These are phyloP conservation scores for Tetanocera ferruginea DNA, from an alignment of 2,888 invertebrate genomes.

Conservation along the genomic window DNA sequence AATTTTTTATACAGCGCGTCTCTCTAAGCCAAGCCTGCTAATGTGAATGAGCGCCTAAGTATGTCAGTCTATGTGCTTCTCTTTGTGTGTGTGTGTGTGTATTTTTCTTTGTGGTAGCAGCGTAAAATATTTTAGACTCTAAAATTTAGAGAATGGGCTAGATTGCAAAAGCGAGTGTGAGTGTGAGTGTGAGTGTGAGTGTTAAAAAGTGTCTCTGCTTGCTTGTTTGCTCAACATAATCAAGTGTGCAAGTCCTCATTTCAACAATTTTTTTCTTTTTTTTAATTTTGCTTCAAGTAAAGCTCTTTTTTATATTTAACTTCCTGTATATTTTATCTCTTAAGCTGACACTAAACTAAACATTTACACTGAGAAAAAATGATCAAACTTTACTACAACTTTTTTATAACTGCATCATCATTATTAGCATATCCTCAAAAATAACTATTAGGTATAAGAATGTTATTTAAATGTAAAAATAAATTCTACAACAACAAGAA, in stretches of 20 bases:
- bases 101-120: not conserved
- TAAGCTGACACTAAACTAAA: not conserved
- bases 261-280: not conserved
- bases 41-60: not conserved
- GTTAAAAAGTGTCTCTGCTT: not conserved
- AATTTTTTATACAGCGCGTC: not conserved
- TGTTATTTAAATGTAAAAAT: too few relatives aligned
- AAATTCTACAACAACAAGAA: too few relatives aligned
- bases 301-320: not conserved
- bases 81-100: slow-evolving; percentile 6
- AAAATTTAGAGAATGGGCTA: not conserved
- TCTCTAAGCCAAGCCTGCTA: not conserved
- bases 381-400: not conserved
- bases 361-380: not conserved
- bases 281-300: not conserved
- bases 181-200: not conserved
- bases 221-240: slow-evolving; percentile 8
- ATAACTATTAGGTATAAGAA: too few relatives aligned
- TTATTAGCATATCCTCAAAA: too few relatives aligned
- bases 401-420: too few relatives aligned
- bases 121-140: not conserved
- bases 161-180: not conserved
- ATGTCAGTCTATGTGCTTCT: not conserved
- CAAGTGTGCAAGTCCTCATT: slow-evolving; percentile 23
- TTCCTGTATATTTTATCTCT: not conserved